Evolutionary conservation across 1,140 invertebrate genomes (phyloP).

Genomic region (Heliothis subflexa): DNA sequence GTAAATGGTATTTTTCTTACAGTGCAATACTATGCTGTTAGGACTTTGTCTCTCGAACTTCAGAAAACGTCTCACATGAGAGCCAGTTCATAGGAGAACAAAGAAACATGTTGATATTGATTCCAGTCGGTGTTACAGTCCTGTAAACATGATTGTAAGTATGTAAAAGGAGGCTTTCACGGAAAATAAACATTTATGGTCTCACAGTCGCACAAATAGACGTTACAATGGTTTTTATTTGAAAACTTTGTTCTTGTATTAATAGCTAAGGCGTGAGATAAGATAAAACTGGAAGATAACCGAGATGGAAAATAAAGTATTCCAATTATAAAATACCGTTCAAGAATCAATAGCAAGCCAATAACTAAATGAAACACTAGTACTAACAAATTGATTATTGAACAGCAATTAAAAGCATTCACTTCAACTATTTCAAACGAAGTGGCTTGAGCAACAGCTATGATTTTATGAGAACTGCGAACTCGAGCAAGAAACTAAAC

Average conservation of each 20-base stretch:
- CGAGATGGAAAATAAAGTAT: too few species aligned
- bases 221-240: too few species aligned
- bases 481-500: slow-evolving; percentile 43
- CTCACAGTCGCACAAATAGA: neutral
- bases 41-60: too few species aligned
- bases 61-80: neutral
- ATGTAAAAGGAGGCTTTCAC: neutral
- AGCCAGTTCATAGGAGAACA: neutral
- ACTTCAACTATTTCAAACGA: slow-evolving; percentile 1
- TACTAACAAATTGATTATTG: too few species aligned
- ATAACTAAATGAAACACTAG: too few species aligned
- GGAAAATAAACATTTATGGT: neutral
- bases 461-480: slow-evolving; percentile 47
- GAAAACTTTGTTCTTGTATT: too few species aligned
- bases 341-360: too few species aligned
- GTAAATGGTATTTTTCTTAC: too few species aligned
- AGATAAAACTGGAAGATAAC: too few species aligned
- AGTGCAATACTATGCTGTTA: too few species aligned
- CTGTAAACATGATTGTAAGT: neutral
- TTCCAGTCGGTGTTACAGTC: neutral
- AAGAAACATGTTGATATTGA: slow-evolving; percentile 31
- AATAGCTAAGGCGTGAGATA: too few species aligned
- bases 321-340: too few species aligned
- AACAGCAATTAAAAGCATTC: slow-evolving; percentile 5
- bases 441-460: slow-evolving; percentile 8